phyloP scores from a whole-genome alignment of 2,113 vertebrate genomes.

The Mionectes macconnelli region DNA sequence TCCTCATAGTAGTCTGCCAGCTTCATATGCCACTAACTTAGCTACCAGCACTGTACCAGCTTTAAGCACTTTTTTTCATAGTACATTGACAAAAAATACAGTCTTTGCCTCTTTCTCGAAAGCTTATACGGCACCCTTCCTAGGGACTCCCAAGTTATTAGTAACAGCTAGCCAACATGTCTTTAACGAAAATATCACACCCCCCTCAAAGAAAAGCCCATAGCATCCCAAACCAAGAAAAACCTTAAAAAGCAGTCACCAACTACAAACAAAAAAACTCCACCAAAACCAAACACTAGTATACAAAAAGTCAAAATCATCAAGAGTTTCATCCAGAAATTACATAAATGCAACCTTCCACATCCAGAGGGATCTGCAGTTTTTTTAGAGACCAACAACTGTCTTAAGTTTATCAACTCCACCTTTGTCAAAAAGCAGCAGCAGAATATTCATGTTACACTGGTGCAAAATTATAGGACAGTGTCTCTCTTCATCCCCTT shows the following conservation, averaged over 20 bases:
- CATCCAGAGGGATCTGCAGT: not conserved
- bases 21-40: not conserved
- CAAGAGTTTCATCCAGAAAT: not conserved
- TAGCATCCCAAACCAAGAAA: not conserved
- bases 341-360: not conserved
- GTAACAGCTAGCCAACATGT: not conserved
- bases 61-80: not conserved
- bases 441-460: not conserved
- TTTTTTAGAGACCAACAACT: not conserved
- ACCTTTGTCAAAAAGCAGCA: not conserved
- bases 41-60: not conserved
- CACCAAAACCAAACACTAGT: not conserved
- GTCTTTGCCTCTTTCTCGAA: not conserved
- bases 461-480: not conserved
- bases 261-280: rapidly evolving
- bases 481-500: not conserved
- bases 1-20: not conserved
- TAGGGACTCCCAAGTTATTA: not conserved
- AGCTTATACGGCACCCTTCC: not conserved
- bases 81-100: not conserved
- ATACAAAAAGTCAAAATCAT: not conserved
- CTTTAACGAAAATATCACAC: not conserved
- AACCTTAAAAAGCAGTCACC: rapidly evolving
- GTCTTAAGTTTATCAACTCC: not conserved
- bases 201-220: not conserved